Evolutionary conservation across 1,140 invertebrate species (phyloP).

Genomic region (Drosophila sulfurigaster): DNA sequence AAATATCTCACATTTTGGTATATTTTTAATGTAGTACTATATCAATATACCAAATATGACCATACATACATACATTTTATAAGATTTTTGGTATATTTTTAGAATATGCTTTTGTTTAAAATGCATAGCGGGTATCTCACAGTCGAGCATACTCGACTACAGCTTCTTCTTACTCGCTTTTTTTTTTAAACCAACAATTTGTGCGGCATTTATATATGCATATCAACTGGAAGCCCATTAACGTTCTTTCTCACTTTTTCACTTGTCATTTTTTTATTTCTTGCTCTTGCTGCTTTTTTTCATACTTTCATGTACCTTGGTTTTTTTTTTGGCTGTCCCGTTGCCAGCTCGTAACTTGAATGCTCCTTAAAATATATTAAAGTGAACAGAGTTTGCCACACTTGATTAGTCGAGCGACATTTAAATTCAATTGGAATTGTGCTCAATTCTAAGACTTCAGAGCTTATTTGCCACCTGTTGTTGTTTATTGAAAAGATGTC

Average conservation of each 20-base stretch:
- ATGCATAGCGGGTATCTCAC: slow-evolving; percentile 5
- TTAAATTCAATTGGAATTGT: no score
- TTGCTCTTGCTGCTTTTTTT: neutral
- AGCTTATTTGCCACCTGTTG: no score
- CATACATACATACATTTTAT: no score
- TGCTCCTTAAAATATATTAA: neutral
- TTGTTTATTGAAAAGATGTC: no score
- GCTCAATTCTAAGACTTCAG: no score
- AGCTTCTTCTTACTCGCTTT: no score
- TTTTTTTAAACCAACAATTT: slow-evolving; percentile 35
- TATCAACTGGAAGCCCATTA: slow-evolving; percentile 46
- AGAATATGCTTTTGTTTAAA: no score
- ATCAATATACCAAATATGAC: no score
- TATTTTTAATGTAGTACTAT: no score
- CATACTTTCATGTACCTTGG: neutral
- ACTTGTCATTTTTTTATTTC: neutral
- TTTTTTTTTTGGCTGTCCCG: slow-evolving; percentile 22
- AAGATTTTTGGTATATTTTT: no score
- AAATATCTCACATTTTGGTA: no score
- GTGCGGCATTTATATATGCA: slow-evolving; percentile 44
- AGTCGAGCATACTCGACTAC: no score
- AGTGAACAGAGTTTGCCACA: neutral
- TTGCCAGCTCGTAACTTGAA: slow-evolving; percentile 10
- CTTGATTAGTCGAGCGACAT: neutral
- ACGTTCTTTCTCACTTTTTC: slow-evolving; percentile 17